phyloP scores from a whole-genome alignment of 2,888 invertebrate species.

The Temnothorax rugatulus region DNA sequence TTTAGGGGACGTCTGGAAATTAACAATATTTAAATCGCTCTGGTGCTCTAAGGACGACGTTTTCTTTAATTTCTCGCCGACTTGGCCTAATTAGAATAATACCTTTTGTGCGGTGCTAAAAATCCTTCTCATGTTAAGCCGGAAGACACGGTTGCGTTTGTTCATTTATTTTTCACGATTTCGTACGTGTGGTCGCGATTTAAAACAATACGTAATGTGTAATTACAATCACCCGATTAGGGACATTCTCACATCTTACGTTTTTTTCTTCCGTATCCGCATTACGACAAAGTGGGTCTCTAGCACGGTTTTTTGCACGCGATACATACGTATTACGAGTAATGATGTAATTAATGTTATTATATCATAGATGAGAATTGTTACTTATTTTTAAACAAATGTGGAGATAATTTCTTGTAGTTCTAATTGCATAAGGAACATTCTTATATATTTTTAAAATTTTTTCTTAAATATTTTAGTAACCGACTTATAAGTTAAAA shows the following conservation, averaged over 20 bases:
- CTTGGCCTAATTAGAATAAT: conserved; percentile 14
- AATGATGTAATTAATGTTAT: not conserved
- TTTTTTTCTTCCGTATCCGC: conserved; percentile 6
- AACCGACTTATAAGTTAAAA: not conserved
- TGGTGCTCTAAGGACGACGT: not conserved
- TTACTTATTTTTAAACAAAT: not conserved
- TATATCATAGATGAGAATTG: not conserved
- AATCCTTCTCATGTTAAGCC: not conserved
- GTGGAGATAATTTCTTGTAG: not conserved
- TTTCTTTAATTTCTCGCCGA: not conserved
- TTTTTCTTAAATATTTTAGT: not conserved
- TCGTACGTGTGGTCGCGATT: not conserved
- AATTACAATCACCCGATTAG: conserved; percentile 40
- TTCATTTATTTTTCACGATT: conserved; percentile 24
- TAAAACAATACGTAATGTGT: conserved; percentile 29
- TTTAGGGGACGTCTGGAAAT: not conserved
- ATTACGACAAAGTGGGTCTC: conserved; percentile 39
- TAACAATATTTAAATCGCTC: not conserved
- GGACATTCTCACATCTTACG: conserved; percentile 34
- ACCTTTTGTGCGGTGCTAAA: not conserved
- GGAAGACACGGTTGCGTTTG: not conserved
- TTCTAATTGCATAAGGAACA: not conserved
- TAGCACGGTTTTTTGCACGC: conserved; percentile 12
- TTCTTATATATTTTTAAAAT: not conserved
- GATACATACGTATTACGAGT: not conserved